phyloP scores from a whole-genome alignment of 2,888 invertebrate species.

The Junonia oenone region DNA sequence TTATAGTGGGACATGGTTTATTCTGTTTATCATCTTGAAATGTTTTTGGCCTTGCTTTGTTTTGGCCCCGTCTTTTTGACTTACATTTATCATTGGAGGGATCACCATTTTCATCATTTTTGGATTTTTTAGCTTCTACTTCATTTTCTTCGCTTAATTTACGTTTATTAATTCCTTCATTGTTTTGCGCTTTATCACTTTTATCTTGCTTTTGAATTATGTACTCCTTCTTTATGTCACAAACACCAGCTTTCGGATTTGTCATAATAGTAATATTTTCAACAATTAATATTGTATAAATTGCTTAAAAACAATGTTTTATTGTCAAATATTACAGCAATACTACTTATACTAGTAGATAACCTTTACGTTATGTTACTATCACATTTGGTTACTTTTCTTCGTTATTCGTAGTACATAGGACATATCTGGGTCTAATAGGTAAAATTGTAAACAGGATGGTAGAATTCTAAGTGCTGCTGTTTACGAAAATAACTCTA shows the following conservation, averaged over 20 bases:
- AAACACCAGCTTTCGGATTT: constrained; percentile 52
- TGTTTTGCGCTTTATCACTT: constrained; percentile 11
- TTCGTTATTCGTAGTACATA: not conserved
- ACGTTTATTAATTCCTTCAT: constrained; percentile 44
- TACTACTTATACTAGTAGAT: too few relatives aligned
- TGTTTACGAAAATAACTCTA: not conserved
- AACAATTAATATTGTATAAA: not conserved
- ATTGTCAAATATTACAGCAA: not conserved
- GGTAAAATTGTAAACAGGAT: too few relatives aligned
- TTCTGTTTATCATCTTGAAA: constrained; percentile 78
- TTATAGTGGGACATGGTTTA: constrained; percentile 85
- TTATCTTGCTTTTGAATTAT: constrained; percentile 45
- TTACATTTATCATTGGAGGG: constrained; percentile 41
- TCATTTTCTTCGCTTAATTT: constrained; percentile 43
- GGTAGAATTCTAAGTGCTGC: too few relatives aligned
- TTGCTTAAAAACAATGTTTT: not conserved
- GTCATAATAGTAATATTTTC: constrained; percentile 37
- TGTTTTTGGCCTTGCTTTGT: constrained; percentile 88
- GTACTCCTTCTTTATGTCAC: constrained; percentile 64
- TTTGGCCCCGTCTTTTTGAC: constrained; percentile 81
- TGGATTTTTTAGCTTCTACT: constrained; percentile 44
- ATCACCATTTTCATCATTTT: constrained; percentile 36
- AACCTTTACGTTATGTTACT: too few relatives aligned
- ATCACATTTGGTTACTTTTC: not conserved
- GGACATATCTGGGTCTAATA: too few relatives aligned